A percentile compares a stretch with the other conserved stretches of the same genome.
phyloP scores from a whole-genome alignment of 2,113 vertebrate genomes.

The Hemicordylus capensis region DNA sequence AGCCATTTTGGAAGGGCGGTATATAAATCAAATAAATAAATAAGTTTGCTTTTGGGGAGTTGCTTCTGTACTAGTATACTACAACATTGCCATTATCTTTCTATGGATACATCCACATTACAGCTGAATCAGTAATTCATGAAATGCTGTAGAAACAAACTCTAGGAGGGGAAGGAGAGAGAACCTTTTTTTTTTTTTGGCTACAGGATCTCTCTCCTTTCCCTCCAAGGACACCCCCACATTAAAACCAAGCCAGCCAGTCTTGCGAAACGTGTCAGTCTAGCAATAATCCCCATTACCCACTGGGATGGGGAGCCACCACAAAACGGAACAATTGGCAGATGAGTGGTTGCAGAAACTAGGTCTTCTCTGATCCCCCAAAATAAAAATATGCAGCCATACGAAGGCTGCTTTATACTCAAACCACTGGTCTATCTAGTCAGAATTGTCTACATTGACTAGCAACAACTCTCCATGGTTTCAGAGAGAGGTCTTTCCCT shows the following conservation, averaged over 20 bases:
- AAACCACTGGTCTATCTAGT: too few species aligned
- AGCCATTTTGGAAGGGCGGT: too few species aligned
- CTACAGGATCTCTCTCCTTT: neutral
- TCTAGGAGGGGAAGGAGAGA: neutral
- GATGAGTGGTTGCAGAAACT: neutral
- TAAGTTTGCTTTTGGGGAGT: too few species aligned
- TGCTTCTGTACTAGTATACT: neutral
- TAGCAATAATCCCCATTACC: neutral
- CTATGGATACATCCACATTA: neutral
- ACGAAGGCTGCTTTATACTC: too few species aligned
- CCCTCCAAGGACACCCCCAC: neutral
- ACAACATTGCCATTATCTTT: neutral
- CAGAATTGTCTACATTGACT: too few species aligned
- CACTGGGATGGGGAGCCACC: neutral
- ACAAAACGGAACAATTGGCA: neutral
- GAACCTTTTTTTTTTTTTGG: too few species aligned
- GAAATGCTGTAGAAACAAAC: neutral
- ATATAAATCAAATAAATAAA: too few species aligned
- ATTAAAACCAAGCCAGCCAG: neutral
- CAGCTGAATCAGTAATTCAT: neutral
- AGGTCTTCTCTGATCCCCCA: neutral
- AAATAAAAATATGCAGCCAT: neutral
- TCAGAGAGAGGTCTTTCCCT: too few species aligned
- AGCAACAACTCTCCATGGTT: too few species aligned
- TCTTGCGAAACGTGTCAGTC: neutral